These are phyloP conservation scores for Cynoglossus semilaevis DNA, from an alignment of 2,113 vertebrate species.

Conservation along the genomic window DNA sequence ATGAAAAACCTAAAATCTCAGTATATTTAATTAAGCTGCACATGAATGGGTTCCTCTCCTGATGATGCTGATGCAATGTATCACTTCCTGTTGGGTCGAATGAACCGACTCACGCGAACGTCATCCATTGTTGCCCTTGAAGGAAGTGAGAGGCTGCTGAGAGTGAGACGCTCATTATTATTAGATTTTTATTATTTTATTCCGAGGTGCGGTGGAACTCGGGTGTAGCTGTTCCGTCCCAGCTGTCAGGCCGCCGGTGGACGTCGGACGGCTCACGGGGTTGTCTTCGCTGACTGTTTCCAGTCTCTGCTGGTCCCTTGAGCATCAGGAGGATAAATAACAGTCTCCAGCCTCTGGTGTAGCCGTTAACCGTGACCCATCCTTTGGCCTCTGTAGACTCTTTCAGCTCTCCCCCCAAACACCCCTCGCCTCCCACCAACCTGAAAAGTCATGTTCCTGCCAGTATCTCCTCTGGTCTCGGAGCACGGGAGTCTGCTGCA, in stretches of 20 bases:
- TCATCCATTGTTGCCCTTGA: constrained; percentile 9
- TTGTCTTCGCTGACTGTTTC: constrained; percentile 31
- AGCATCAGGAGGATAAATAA: constrained; percentile 41
- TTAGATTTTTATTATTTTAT: constrained; percentile 17
- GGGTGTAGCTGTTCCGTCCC: constrained; percentile 14
- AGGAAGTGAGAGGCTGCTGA: constrained; percentile 11
- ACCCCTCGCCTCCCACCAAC: constrained; percentile 30
- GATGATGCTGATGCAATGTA: background rate
- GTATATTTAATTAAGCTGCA: background rate
- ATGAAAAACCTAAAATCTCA: too few species aligned
- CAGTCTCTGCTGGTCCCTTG: constrained; percentile 24
- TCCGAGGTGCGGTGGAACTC: constrained; percentile 11
- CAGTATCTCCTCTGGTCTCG: constrained; percentile 37
- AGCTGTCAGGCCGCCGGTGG: constrained; percentile 30
- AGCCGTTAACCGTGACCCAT: constrained; percentile 36
- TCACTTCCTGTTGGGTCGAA: background rate
- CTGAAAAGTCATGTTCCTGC: constrained; percentile 50
- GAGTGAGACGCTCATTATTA: constrained; percentile 30
- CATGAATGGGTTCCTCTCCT: background rate
- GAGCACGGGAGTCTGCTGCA: constrained; percentile 45
- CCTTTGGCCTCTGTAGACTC: constrained; percentile 27
- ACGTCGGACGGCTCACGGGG: constrained; percentile 28
- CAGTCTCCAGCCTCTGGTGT: constrained; percentile 22
- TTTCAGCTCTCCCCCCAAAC: constrained; percentile 7
- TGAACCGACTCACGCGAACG: background rate